phyloP scores from a whole-genome alignment of 1,140 invertebrate species.

The Cecropterus lyciades region DNA sequence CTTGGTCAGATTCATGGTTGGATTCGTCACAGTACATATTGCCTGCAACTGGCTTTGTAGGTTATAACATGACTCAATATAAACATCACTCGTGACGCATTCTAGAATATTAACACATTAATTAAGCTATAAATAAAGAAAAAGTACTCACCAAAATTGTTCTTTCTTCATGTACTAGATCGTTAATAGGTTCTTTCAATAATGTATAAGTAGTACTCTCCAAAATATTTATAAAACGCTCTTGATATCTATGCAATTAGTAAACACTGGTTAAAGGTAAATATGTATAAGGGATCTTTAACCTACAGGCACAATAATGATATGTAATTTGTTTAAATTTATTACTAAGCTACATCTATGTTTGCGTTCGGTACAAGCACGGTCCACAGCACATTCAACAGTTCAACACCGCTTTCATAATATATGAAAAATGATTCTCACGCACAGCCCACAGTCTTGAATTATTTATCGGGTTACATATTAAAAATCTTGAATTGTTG shows the following conservation, averaged over 20 bases:
- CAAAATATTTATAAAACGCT: constrained; percentile 56
- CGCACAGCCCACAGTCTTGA: constrained; percentile 15
- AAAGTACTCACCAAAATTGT: constrained; percentile 42
- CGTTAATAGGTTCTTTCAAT: constrained; percentile 16
- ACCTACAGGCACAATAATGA: constrained; percentile 76
- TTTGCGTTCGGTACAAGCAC: constrained; percentile 41
- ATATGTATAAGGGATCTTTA: constrained; percentile 55
- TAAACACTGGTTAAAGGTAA: constrained; percentile 50
- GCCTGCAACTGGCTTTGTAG: neutral
- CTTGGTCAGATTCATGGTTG: too few relatives aligned
- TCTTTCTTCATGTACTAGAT: constrained; percentile 10
- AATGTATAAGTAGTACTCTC: constrained; percentile 29
- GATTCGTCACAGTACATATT: neutral
- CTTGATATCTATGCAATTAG: constrained; percentile 40
- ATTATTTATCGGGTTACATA: constrained; percentile 15
- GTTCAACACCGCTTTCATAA: constrained; percentile 13
- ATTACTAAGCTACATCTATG: constrained; percentile 50
- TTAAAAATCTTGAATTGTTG: constrained; percentile 18
- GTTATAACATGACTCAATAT: neutral
- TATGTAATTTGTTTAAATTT: constrained; percentile 70
- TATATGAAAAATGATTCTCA: constrained; percentile 20
- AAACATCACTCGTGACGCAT: neutral
- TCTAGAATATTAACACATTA: neutral
- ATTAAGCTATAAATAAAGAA: constrained; percentile 2
- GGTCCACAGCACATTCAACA: constrained; percentile 43